Conservation (phyloP, 1,140 invertebrate species). For the Cydia strobilella region DNA sequence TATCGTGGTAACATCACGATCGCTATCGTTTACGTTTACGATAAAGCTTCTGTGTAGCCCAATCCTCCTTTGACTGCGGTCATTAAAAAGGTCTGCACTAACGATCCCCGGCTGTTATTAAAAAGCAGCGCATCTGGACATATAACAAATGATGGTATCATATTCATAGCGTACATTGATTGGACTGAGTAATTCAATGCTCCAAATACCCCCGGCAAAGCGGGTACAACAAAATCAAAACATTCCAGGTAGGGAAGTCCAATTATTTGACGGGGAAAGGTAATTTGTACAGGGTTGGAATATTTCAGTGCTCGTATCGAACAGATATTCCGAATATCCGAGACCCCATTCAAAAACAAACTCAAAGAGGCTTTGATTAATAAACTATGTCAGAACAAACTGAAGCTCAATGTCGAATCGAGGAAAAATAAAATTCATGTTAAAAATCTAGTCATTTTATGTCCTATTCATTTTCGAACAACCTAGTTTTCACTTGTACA, state of each 20-base stretch:
- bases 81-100: background rate
- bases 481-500: background rate
- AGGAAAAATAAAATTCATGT: background rate
- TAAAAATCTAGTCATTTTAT: background rate
- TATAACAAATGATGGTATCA: background rate
- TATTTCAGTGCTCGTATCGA: constrained; percentile 25
- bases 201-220: constrained; percentile 21
- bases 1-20: background rate
- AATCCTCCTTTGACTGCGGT: background rate
- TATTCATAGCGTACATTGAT: constrained; percentile 16
- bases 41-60: background rate
- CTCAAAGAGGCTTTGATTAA: constrained; percentile 25
- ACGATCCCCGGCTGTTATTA: background rate
- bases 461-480: background rate
- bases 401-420: background rate
- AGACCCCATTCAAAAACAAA: constrained; percentile 18
- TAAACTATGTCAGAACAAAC: constrained; percentile 18
- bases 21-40: background rate
- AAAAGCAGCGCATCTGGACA: background rate
- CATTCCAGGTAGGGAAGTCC: constrained; percentile 31
- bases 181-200: constrained; percentile 11
- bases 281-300: constrained; percentile 30
- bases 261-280: constrained; percentile 31
- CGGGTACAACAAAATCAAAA: constrained; percentile 31
- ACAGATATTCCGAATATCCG: constrained; percentile 16